A percentile compares a stretch with the other conserved stretches of the same genome.
These are phyloP conservation scores for Steinernema khuongi DNA, from an alignment of 1,140 invertebrate species.

Conservation along the genomic window DNA sequence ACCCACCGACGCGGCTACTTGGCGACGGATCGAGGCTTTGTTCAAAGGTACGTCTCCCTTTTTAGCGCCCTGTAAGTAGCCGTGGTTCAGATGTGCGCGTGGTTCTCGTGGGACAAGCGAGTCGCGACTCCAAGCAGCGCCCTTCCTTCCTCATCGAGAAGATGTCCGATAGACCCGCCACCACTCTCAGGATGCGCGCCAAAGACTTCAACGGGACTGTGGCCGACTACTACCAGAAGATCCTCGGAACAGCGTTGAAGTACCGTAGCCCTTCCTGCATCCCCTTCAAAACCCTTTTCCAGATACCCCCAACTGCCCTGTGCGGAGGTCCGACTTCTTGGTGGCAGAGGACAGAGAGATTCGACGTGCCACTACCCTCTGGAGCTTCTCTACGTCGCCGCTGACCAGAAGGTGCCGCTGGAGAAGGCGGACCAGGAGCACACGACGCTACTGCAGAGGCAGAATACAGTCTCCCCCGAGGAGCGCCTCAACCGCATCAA, in stretches of 20 bases:
- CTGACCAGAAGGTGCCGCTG: not conserved
- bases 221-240: no score
- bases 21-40: not conserved
- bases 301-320: not conserved
- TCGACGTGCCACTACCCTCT: not conserved
- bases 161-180: not conserved
- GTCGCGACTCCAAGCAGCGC: not conserved
- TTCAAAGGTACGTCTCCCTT: not conserved
- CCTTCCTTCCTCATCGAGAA: not conserved
- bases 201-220: no score
- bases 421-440: not conserved
- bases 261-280: no score
- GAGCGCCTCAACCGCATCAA: not conserved
- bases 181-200: no score
- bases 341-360: no score
- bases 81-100: not conserved
- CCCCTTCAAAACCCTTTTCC: not conserved
- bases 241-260: no score
- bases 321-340: not conserved
- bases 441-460: not conserved
- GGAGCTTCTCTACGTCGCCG: not conserved
- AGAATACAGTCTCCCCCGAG: not conserved
- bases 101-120: not conserved
- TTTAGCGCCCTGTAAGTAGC: not conserved
- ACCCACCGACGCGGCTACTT: not conserved